These are phyloP conservation scores for Trachelipus rathkii DNA, from an alignment of 1,140 invertebrate genomes.

Conservation along the genomic window DNA sequence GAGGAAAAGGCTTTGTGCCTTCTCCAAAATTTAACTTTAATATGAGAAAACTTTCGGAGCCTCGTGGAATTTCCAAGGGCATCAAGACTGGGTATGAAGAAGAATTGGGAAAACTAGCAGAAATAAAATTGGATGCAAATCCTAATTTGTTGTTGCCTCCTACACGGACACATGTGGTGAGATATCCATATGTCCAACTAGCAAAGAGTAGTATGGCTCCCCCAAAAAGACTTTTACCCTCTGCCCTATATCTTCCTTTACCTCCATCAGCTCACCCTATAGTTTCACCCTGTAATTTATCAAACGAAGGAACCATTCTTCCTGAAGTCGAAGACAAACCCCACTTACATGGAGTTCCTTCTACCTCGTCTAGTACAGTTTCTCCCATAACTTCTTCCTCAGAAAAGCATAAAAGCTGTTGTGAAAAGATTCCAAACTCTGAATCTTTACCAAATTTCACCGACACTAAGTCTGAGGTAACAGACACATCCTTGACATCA, in stretches of 20 bases:
- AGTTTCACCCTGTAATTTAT: conserved; percentile 36
- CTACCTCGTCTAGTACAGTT: conserved; percentile 5
- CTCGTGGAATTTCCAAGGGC: conserved; percentile 51
- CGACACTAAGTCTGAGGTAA: conserved; percentile 7
- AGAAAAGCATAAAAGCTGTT: not conserved
- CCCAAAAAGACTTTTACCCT: conserved; percentile 28
- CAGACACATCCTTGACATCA: conserved; percentile 14
- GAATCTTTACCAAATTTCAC: conserved; percentile 35
- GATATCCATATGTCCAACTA: conserved; percentile 30
- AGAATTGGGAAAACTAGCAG: conserved; percentile 36
- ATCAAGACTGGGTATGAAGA: conserved; percentile 48
- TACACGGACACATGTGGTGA: conserved; percentile 35
- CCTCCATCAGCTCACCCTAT: conserved; percentile 25
- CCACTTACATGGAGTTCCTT: no score
- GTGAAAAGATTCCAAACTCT: conserved; percentile 42
- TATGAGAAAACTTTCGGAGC: conserved; percentile 69
- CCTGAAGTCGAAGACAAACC: not conserved
- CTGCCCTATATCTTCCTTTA: conserved; percentile 27
- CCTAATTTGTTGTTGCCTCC: conserved; percentile 36
- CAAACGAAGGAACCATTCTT: conserved; percentile 46
- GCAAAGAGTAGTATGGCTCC: conserved; percentile 30
- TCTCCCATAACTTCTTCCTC: conserved; percentile 2
- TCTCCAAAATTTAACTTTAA: conserved; percentile 52
- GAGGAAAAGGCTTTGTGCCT: conserved; percentile 31
- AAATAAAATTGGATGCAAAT: conserved; percentile 26